A percentile compares a stretch with the other conserved stretches of the same genome.
phyloP scores from a whole-genome alignment of 2,113 vertebrate species.

The Procavia capensis region DNA sequence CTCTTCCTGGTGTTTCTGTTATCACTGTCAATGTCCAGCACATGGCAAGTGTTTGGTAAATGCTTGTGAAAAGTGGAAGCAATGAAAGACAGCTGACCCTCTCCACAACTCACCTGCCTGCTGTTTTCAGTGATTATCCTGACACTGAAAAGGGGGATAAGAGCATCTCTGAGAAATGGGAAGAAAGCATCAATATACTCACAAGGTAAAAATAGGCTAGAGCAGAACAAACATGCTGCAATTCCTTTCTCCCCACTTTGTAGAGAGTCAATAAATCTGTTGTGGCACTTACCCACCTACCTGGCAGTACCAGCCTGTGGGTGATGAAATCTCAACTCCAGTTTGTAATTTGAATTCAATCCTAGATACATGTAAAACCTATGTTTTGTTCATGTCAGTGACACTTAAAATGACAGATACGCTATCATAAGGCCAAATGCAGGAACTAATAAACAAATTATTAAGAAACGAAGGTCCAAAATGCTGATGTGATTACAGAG shows the following conservation, averaged over 20 bases:
- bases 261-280: background rate
- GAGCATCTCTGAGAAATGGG: background rate
- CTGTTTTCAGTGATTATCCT: background rate
- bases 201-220: background rate
- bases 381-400: slow-evolving; percentile 2
- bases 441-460: slow-evolving; percentile 70
- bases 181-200: background rate
- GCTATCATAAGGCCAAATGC: slow-evolving; percentile 50
- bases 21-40: background rate
- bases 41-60: background rate
- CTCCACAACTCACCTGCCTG: background rate
- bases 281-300: background rate
- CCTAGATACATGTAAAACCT: slow-evolving; percentile 7
- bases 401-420: slow-evolving; percentile 44
- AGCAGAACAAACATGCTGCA: background rate
- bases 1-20: background rate
- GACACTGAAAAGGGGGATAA: background rate
- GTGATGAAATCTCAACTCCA: slow-evolving; percentile 27
- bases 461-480: slow-evolving; percentile 70
- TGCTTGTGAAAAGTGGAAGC: background rate
- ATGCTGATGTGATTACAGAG: slow-evolving; percentile 63
- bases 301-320: background rate
- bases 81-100: background rate
- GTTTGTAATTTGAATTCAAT: slow-evolving; percentile 41
- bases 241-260: background rate